A percentile compares a stretch with the other conserved stretches of the same genome.
phyloP scores from a whole-genome alignment of 2,888 invertebrate genomes.

The Adela reaumurella region DNA sequence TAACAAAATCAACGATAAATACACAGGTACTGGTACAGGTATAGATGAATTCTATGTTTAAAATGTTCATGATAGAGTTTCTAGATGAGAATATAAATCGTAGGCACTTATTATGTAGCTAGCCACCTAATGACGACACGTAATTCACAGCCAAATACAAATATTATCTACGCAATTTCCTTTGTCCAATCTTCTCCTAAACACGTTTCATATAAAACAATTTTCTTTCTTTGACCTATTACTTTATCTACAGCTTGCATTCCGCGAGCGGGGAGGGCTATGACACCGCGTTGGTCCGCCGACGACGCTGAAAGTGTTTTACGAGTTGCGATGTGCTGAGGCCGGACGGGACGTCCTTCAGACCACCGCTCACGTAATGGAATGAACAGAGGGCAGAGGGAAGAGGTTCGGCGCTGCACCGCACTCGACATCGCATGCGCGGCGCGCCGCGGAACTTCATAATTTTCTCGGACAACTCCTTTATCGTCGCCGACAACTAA shows the following conservation, averaged over 20 bases:
- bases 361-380: neutral
- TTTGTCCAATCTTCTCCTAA: too few species aligned
- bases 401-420: neutral
- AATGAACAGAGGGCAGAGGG: neutral
- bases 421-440: neutral
- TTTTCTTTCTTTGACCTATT: neutral
- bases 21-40: too few species aligned
- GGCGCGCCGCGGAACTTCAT: conserved; percentile 6
- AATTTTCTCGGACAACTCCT: conserved; percentile 12
- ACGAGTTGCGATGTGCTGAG: neutral
- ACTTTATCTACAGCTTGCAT: neutral
- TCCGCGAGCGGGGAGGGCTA: neutral
- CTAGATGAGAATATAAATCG: too few species aligned
- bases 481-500: conserved; percentile 21
- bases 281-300: neutral
- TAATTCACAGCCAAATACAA: too few species aligned
- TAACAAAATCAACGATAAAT: too few species aligned
- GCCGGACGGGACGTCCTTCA: neutral
- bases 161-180: too few species aligned
- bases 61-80: too few species aligned
- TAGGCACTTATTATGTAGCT: too few species aligned
- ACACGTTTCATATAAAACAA: too few species aligned
- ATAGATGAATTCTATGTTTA: too few species aligned
- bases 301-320: neutral
- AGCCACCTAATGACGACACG: too few species aligned